Evolutionary conservation across 2,888 invertebrate species (phyloP).

Genomic region (Paralinhomoeus sp.): DNA sequence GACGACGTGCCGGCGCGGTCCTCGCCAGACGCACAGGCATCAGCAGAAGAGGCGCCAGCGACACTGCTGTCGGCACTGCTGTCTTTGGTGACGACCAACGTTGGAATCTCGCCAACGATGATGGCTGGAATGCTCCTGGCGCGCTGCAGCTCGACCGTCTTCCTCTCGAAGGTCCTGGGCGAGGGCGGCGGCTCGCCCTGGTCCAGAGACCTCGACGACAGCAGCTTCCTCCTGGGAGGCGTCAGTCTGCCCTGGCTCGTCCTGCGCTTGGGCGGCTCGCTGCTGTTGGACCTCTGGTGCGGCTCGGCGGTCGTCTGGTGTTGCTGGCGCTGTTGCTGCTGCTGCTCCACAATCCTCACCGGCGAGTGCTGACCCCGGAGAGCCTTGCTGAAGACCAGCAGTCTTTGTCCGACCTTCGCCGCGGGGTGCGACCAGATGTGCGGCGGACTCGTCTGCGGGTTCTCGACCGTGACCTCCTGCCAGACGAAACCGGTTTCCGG

Average conservation of each 20-base stretch:
- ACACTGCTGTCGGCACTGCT: slow-evolving; percentile 1
- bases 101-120: slow-evolving; percentile 16
- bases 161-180: slow-evolving; percentile 1
- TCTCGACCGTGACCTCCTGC: slow-evolving; percentile 21
- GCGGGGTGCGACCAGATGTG: slow-evolving; percentile 83
- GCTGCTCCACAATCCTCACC: too few relatives aligned
- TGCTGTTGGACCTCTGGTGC: too few relatives aligned
- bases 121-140: slow-evolving; percentile 17
- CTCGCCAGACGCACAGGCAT: not conserved
- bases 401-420: slow-evolving; percentile 39
- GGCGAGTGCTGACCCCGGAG: slow-evolving; percentile 10
- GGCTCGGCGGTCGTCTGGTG: too few relatives aligned
- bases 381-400: slow-evolving; percentile 26
- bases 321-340: too few relatives aligned
- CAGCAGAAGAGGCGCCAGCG: not conserved
- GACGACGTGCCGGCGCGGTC: not conserved
- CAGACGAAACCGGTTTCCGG: slow-evolving; percentile 5
- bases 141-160: slow-evolving; percentile 10
- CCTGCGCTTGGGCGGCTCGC: too few relatives aligned
- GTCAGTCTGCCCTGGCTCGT: slow-evolving; percentile 9
- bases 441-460: slow-evolving; percentile 54
- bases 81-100: slow-evolving; percentile 10
- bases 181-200: slow-evolving; percentile 8
- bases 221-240: slow-evolving; percentile 10
- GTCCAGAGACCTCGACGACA: slow-evolving; percentile 12